These are phyloP conservation scores for Pantherophis guttatus DNA, from an alignment of 2,113 vertebrate species.

Conservation along the genomic window DNA sequence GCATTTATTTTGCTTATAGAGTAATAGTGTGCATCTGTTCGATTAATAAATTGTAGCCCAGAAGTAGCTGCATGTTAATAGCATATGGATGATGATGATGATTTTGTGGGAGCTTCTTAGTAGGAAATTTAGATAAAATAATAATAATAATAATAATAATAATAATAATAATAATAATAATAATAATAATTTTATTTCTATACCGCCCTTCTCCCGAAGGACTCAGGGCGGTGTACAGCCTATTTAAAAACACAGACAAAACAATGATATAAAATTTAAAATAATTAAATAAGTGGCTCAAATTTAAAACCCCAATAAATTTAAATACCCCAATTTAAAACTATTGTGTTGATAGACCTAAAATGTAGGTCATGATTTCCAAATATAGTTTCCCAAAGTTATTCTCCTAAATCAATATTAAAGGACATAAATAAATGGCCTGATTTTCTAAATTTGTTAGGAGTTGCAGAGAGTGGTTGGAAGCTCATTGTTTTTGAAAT, in stretches of 20 bases:
- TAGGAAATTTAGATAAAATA: constrained; percentile 43
- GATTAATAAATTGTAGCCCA: not conserved
- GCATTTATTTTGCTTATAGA: not conserved
- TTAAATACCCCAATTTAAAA: too few relatives aligned
- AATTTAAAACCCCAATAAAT: too few relatives aligned
- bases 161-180: too few relatives aligned
- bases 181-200: too few relatives aligned
- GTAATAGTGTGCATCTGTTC: too few relatives aligned
- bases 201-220: too few relatives aligned
- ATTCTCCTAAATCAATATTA: constrained; percentile 61
- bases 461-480: constrained; percentile 56
- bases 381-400: constrained; percentile 64
- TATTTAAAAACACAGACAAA: too few relatives aligned
- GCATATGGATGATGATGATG: not conserved
- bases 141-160: too few relatives aligned
- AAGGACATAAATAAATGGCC: constrained; percentile 58
- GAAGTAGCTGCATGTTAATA: not conserved
- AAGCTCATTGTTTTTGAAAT: constrained; percentile 57
- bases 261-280: too few relatives aligned
- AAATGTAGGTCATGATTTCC: constrained; percentile 58
- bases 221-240: too few relatives aligned
- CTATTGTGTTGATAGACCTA: too few relatives aligned
- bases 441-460: constrained; percentile 59
- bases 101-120: constrained; percentile 6
- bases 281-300: too few relatives aligned